These are phyloP conservation scores for Selenia dentaria DNA, from an alignment of 2,888 invertebrate species.

Conservation along the genomic window DNA sequence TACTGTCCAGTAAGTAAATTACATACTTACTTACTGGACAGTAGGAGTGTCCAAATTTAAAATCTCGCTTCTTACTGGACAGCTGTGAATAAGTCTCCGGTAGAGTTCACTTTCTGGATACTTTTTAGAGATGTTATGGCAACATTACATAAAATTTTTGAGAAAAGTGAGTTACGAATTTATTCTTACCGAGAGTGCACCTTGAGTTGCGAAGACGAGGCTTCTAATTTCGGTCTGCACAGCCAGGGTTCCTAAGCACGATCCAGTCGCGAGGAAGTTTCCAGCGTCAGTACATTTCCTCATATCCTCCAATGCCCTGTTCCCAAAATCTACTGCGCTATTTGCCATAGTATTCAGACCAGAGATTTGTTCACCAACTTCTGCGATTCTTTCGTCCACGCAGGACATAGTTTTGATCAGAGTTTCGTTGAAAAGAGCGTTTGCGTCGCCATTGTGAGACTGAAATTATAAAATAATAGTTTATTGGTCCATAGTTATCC, in stretches of 20 bases:
- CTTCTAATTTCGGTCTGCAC: slow-evolving; percentile 59
- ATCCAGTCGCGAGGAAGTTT: slow-evolving; percentile 50
- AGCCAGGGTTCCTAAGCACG: slow-evolving; percentile 60
- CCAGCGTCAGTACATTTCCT: slow-evolving; percentile 52
- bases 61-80: no score
- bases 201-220: slow-evolving; percentile 51
- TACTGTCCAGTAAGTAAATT: no score
- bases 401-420: slow-evolving; percentile 49
- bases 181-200: slow-evolving; percentile 58
- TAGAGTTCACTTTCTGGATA: no score
- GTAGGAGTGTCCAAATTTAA: no score
- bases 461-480: slow-evolving; percentile 36
- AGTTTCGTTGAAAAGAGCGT: slow-evolving; percentile 52
- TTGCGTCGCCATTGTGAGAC: slow-evolving; percentile 52
- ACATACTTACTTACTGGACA: no score
- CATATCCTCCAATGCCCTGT: slow-evolving; percentile 53
- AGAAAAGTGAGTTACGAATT: no score
- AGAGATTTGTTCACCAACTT: slow-evolving; percentile 48
- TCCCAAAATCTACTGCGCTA: slow-evolving; percentile 48
- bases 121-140: no score
- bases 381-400: slow-evolving; percentile 54
- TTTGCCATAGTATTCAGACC: slow-evolving; percentile 43
- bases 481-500: not conserved
- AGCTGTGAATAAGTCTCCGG: no score
- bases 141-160: no score